Evolutionary conservation across 2,888 invertebrate genomes (phyloP).

Genomic region (Hydriomena furcata): DNA sequence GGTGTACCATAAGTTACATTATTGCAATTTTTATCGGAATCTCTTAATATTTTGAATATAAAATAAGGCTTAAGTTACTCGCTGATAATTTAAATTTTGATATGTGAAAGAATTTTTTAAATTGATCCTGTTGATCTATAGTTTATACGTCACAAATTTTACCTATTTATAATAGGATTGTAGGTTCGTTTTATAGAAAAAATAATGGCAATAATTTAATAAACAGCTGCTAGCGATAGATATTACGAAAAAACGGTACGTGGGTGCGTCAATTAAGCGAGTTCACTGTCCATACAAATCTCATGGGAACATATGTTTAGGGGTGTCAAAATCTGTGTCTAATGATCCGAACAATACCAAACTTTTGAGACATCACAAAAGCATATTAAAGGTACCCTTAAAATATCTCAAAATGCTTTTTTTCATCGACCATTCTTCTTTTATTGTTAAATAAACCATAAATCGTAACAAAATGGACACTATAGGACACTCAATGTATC

Average conservation of each 20-base stretch:
- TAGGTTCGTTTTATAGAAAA: neutral
- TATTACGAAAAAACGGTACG: slow-evolving; percentile 5
- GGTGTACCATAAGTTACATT: no score
- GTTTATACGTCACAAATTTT: no score
- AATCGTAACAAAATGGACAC: slow-evolving; percentile 78
- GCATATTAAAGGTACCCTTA: slow-evolving; percentile 53
- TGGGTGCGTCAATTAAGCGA: slow-evolving; percentile 43
- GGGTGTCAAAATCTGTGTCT: slow-evolving; percentile 66
- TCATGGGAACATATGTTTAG: slow-evolving; percentile 58
- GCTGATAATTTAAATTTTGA: no score
- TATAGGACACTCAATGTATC: slow-evolving; percentile 63
- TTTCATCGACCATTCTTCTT: slow-evolving; percentile 59
- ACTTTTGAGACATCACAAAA: slow-evolving; percentile 58
- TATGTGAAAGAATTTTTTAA: no score
- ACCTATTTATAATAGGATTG: no score
- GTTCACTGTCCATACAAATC: slow-evolving; percentile 45
- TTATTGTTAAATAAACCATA: slow-evolving; percentile 82
- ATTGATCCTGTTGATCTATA: no score
- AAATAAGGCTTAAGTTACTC: no score
- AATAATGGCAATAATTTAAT: neutral
- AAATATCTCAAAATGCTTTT: slow-evolving; percentile 52
- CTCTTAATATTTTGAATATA: no score
- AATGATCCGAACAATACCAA: slow-evolving; percentile 66
- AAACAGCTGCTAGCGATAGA: neutral
- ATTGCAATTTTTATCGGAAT: no score